Evolutionary conservation across 2,113 vertebrate species (phyloP).

Genomic region (Chloebia gouldiae): DNA sequence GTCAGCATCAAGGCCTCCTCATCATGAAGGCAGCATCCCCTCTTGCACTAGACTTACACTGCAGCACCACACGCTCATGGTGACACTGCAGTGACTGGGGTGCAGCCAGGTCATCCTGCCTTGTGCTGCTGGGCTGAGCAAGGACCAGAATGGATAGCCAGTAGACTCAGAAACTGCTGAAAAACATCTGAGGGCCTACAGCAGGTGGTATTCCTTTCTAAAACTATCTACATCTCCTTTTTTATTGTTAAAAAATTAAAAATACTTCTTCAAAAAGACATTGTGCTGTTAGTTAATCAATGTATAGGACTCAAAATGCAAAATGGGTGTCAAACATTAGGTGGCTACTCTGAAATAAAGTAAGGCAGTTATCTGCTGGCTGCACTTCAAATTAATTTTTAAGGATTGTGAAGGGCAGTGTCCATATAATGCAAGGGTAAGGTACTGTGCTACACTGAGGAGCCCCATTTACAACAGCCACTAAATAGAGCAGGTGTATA

Average conservation of each 20-base stretch:
- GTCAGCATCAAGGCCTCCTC: not conserved
- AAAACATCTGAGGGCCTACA: not conserved
- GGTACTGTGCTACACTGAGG: not conserved
- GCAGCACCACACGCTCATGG: accelerated
- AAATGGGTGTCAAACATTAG: not conserved
- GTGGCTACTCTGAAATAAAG: not conserved
- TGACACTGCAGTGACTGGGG: not conserved
- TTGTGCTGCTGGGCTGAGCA: accelerated
- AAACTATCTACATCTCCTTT: not conserved
- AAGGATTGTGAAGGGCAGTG: not conserved
- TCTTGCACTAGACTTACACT: not conserved
- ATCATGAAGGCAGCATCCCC: not conserved
- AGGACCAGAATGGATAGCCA: not conserved
- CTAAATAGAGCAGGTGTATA: not conserved
- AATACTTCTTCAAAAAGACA: not conserved
- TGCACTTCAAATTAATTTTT: not conserved
- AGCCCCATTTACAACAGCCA: not conserved
- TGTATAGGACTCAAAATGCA: not conserved
- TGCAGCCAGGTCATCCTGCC: not conserved
- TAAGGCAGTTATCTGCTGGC: not conserved
- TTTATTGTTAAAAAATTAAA: not conserved
- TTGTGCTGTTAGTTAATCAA: not conserved
- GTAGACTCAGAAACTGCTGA: not conserved
- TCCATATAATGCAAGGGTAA: not conserved
- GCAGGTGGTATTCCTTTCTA: not conserved